Percentiles rank a stretch among this genome's conserved stretches.
phyloP scores from a whole-genome alignment of 2,888 invertebrate genomes.

The Liposcelis brunnea region DNA sequence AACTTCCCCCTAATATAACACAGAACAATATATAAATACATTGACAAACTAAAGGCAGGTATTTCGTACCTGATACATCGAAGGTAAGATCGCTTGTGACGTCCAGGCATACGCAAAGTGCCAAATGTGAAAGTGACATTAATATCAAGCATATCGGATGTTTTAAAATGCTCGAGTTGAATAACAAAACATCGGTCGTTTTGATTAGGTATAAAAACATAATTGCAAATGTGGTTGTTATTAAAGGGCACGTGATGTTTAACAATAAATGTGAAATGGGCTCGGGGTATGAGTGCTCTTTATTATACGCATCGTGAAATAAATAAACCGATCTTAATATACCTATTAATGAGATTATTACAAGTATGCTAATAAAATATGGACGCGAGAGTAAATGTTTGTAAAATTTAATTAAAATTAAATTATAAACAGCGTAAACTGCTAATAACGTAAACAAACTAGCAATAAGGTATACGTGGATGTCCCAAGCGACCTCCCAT shows the following conservation, averaged over 20 bases:
- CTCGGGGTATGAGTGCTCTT: constrained; percentile 56
- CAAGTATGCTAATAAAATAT: constrained; percentile 72
- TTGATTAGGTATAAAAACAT: constrained; percentile 70
- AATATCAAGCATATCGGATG: constrained; percentile 18
- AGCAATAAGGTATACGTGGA: constrained; percentile 77
- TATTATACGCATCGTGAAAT: constrained; percentile 83
- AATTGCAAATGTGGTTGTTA: constrained; percentile 79
- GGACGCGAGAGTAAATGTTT: constrained; percentile 74
- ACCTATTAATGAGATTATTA: constrained; percentile 67
- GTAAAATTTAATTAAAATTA: constrained; percentile 69
- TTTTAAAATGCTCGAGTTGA: constrained; percentile 17
- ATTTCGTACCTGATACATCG: constrained; percentile 32
- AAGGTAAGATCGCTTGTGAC: background rate
- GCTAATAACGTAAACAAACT: constrained; percentile 70
- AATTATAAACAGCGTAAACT: constrained; percentile 68
- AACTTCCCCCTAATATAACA: constrained; percentile 65
- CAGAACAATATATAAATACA: constrained; percentile 74
- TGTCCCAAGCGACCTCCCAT: constrained; percentile 78
- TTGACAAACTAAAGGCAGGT: constrained; percentile 61
- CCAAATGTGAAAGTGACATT: constrained; percentile 15
- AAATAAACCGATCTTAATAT: constrained; percentile 69
- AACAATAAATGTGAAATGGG: constrained; percentile 67
- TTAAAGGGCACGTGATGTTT: constrained; percentile 68
- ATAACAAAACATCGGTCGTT: constrained; percentile 36
- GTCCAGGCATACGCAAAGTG: constrained; percentile 2